A percentile compares a stretch with the other conserved stretches of the same genome.
phyloP scores from a whole-genome alignment of 2,888 invertebrate species.

The Alloscopus bannaensis region DNA sequence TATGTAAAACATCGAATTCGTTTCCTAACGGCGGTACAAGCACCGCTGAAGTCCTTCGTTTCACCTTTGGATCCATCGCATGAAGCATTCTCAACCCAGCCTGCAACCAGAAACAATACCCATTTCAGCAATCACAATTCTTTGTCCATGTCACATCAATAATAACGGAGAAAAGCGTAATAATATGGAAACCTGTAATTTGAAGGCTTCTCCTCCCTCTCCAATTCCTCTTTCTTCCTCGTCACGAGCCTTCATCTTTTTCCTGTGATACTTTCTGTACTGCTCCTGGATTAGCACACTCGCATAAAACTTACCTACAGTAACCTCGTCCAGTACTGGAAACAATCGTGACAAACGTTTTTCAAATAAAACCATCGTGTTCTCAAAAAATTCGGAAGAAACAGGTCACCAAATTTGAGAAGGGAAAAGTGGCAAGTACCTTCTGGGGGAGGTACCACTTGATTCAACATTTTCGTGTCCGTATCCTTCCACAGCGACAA shows the following conservation, averaged over 20 bases:
- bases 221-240: conserved; percentile 15
- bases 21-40: conserved; percentile 62
- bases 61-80: conserved; percentile 54
- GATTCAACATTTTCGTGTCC: conserved; percentile 61
- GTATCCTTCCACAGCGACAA: conserved; percentile 77
- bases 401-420: no score
- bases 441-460: conserved; percentile 70
- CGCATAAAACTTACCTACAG: conserved; percentile 72
- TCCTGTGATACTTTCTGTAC: conserved; percentile 64
- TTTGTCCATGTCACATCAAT: neutral
- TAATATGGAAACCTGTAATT: conserved; percentile 59
- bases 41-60: conserved; percentile 63
- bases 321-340: conserved; percentile 70
- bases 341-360: no score
- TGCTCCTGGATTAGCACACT: conserved; percentile 71
- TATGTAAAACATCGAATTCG: conserved; percentile 64
- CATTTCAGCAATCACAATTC: neutral
- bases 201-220: conserved; percentile 60
- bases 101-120: conserved; percentile 30
- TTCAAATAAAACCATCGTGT: no score
- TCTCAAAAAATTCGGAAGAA: no score
- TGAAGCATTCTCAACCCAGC: conserved; percentile 65
- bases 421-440: conserved; percentile 29
- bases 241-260: conserved; percentile 58
- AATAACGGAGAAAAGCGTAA: conserved; percentile 1